Conservation (phyloP, 2,888 invertebrate species). For the Lasioglossum calceatum region DNA sequence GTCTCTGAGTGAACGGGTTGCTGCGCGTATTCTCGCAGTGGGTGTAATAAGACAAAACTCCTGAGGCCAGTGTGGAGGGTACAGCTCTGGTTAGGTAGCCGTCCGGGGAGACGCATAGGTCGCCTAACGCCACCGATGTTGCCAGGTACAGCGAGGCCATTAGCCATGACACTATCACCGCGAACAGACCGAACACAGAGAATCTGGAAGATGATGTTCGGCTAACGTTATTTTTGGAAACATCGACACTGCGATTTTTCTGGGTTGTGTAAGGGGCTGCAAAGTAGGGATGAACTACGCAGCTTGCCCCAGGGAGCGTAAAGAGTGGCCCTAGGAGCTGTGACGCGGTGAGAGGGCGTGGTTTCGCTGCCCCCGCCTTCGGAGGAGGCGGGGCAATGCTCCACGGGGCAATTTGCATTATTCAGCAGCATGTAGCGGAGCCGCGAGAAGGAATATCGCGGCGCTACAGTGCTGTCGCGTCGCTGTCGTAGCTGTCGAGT, state of each 20-base stretch:
- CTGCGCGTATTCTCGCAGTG: conserved; percentile 93
- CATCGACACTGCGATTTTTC: neutral
- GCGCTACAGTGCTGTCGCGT: too few relatives aligned
- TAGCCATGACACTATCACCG: conserved; percentile 95
- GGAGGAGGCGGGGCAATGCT: too few relatives aligned
- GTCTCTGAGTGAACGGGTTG: conserved; percentile 92
- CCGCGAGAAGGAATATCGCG: too few relatives aligned
- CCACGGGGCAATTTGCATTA: too few relatives aligned
- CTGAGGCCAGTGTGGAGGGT: conserved; percentile 79
- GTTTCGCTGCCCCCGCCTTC: too few relatives aligned
- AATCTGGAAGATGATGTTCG: conserved; percentile 85
- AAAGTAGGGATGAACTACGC: too few relatives aligned
- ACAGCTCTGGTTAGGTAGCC: conserved; percentile 87
- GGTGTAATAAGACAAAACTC: conserved; percentile 91
- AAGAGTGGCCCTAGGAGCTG: too few relatives aligned
- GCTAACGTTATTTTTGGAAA: neutral
- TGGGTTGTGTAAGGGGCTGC: too few relatives aligned
- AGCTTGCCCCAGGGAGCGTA: too few relatives aligned
- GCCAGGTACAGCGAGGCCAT: conserved; percentile 95
- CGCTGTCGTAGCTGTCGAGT: too few relatives aligned
- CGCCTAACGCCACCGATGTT: conserved; percentile 93
- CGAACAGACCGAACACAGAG: conserved; percentile 94
- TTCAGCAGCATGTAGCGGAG: too few relatives aligned
- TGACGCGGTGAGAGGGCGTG: too few relatives aligned
- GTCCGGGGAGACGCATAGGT: conserved; percentile 94